phyloP scores from a whole-genome alignment of 2,888 invertebrate species.

The Hirtodrosophila confusa region DNA sequence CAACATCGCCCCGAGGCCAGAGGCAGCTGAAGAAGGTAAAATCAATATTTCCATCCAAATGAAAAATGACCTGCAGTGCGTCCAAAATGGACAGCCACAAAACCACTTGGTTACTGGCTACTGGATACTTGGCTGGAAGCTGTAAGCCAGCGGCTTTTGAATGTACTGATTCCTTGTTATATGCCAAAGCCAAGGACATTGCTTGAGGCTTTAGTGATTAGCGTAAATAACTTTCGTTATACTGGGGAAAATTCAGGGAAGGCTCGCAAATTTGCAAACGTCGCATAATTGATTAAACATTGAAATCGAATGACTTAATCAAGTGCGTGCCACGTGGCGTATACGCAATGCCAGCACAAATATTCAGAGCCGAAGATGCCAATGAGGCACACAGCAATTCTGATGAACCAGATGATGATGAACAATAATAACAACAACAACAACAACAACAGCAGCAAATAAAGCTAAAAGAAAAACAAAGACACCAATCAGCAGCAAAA shows the following conservation, averaged over 20 bases:
- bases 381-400: constrained; percentile 13
- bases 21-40: constrained; percentile 42
- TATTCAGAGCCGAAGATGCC: constrained; percentile 10
- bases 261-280: constrained; percentile 63
- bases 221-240: constrained; percentile 41
- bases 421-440: constrained; percentile 18
- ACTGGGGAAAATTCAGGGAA: constrained; percentile 1
- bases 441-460: constrained; percentile 29
- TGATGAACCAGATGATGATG: constrained; percentile 34
- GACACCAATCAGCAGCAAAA: constrained; percentile 67
- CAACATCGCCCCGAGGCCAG: constrained; percentile 35
- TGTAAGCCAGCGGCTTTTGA: constrained; percentile 32
- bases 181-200: no score
- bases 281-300: constrained; percentile 76
- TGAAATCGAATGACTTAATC: constrained; percentile 71
- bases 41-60: constrained; percentile 81
- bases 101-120: constrained; percentile 16
- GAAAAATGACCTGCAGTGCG: constrained; percentile 72
- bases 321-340: constrained; percentile 70
- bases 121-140: neutral
- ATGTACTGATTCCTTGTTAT: constrained; percentile 15
- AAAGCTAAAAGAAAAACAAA: constrained; percentile 55
- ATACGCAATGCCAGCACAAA: constrained; percentile 58
- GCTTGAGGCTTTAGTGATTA: constrained; percentile 47
- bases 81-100: constrained; percentile 51